Evolutionary conservation across 2,888 invertebrate species (phyloP).

Genomic region (Sarcophaga rosellei): DNA sequence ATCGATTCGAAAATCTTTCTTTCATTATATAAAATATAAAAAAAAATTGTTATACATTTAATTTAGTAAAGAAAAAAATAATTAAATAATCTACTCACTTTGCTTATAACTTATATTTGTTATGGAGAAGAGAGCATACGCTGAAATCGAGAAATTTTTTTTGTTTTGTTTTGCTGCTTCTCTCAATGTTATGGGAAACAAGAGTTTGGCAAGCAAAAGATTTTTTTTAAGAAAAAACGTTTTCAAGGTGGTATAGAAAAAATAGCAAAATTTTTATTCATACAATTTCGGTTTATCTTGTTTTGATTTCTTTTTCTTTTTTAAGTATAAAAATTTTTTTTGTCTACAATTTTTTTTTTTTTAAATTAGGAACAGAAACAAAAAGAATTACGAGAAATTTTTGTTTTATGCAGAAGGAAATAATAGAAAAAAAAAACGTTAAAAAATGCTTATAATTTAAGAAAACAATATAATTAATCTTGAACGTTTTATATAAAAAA

Average conservation of each 20-base stretch:
- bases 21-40: too few relatives aligned
- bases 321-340: conserved; percentile 22
- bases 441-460: conserved; percentile 47
- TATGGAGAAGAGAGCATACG: conserved; percentile 1
- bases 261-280: conserved; percentile 48
- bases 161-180: conserved; percentile 35
- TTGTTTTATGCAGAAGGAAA: conserved; percentile 30
- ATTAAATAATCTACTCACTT: conserved; percentile 52
- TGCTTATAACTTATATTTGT: conserved; percentile 12
- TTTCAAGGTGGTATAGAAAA: conserved; percentile 41
- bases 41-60: too few relatives aligned
- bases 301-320: conserved; percentile 17
- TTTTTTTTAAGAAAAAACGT: conserved; percentile 56
- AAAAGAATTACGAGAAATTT: not conserved
- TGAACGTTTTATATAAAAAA: conserved; percentile 21
- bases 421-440: conserved; percentile 15
- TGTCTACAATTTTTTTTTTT: conserved; percentile 20
- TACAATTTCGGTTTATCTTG: conserved; percentile 19
- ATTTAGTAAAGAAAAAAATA: too few relatives aligned
- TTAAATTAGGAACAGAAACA: conserved; percentile 12
- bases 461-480: conserved; percentile 13
- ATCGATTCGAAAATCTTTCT: too few relatives aligned
- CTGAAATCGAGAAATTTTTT: conserved; percentile 39
- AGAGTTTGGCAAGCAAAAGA: not conserved
- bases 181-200: conserved; percentile 10